These are phyloP conservation scores for Adineta ricciae DNA, from an alignment of 2,888 invertebrate genomes.

Conservation along the genomic window DNA sequence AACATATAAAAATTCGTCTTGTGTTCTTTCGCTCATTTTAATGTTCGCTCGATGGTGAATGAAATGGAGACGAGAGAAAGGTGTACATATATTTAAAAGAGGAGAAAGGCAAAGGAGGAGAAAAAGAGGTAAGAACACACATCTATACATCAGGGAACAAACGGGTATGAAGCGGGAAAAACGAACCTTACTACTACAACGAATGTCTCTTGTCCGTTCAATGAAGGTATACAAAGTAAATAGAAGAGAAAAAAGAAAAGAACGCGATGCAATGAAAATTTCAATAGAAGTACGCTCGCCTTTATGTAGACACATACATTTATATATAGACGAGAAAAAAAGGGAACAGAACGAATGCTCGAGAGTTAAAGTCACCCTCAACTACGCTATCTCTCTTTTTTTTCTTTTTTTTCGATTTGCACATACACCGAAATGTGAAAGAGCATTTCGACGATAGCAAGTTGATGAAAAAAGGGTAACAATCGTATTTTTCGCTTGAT, in stretches of 20 bases:
- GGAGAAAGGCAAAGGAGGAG: background rate
- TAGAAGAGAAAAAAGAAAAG: constrained; percentile 5
- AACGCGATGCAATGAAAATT: constrained; percentile 15
- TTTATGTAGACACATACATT: constrained; percentile 13
- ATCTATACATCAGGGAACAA: constrained; percentile 2
- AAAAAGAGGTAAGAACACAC: constrained; percentile 8
- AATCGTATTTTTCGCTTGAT: background rate
- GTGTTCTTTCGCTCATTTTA: constrained; percentile 15
- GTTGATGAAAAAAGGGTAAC: background rate
- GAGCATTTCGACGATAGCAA: constrained; percentile 2
- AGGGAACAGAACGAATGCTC: constrained; percentile 15
- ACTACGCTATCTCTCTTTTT: constrained; percentile 9
- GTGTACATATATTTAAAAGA: background rate
- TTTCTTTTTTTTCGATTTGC: background rate
- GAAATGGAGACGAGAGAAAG: constrained; percentile 9
- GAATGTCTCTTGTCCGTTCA: constrained; percentile 15
- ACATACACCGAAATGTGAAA: background rate
- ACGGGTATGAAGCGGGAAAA: constrained; percentile 13
- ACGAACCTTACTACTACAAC: constrained; percentile 15
- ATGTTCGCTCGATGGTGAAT: background rate
- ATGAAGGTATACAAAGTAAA: constrained; percentile 12
- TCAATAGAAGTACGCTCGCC: constrained; percentile 4
- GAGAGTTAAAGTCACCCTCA: constrained; percentile 15
- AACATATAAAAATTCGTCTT: constrained; percentile 1
- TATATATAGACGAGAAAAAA: constrained; percentile 2